A percentile compares a stretch with the other conserved stretches of the same genome.
These are phyloP conservation scores for Littorina saxatilis DNA, from an alignment of 1,140 invertebrate species.

Conservation along the genomic window DNA sequence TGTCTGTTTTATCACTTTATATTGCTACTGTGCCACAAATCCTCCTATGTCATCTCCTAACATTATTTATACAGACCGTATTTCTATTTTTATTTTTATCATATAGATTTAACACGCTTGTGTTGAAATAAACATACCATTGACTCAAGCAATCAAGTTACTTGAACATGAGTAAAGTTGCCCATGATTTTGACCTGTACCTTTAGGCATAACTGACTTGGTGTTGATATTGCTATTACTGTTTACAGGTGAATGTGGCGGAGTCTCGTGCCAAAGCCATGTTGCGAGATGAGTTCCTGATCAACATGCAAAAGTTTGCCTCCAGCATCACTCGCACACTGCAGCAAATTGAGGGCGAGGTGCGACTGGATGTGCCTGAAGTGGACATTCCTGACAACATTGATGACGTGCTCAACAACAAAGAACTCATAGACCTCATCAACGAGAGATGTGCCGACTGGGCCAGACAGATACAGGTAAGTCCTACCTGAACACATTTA, in stretches of 20 bases:
- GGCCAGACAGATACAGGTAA: slow-evolving; percentile 68
- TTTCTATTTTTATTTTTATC: no score
- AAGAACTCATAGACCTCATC: slow-evolving; percentile 68
- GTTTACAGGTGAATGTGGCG: slow-evolving; percentile 55
- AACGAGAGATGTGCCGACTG: slow-evolving; percentile 71
- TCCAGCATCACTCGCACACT: slow-evolving; percentile 74
- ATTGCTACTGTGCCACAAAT: no score
- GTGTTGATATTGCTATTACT: not conserved
- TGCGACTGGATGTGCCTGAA: slow-evolving; percentile 74
- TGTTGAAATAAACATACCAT: no score
- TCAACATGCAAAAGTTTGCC: slow-evolving; percentile 77
- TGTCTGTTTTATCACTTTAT: no score
- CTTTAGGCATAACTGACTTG: no score
- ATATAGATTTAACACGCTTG: no score
- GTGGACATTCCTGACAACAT: slow-evolving; percentile 68
- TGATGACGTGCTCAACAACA: slow-evolving; percentile 71
- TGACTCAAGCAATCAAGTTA: no score
- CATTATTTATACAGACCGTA: no score
- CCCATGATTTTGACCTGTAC: no score
- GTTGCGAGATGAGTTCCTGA: slow-evolving; percentile 76
- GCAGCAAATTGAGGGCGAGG: slow-evolving; percentile 77
- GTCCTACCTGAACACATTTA: not conserved
- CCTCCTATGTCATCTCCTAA: no score
- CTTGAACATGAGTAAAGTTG: no score
- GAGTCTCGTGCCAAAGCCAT: slow-evolving; percentile 71